Evolutionary conservation across 1,140 invertebrate species (phyloP).

Genomic region (Rhopalosiphum padi): DNA sequence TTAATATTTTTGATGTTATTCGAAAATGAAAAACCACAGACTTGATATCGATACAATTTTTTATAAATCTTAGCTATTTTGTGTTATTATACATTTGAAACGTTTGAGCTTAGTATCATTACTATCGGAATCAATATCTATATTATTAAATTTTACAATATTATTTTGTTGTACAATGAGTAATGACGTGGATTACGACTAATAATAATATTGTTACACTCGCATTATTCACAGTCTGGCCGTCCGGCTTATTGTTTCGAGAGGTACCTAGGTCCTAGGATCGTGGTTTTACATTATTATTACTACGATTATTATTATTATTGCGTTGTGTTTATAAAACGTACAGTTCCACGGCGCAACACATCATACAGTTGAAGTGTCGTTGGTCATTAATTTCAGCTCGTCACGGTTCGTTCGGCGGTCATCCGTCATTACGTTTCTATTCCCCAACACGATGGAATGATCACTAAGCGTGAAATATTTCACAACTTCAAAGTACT

Average conservation of each 20-base stretch:
- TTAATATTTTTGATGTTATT: too few species aligned
- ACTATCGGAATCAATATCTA: too few species aligned
- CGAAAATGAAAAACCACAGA: too few species aligned
- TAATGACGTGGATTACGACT: not conserved
- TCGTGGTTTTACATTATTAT: not conserved
- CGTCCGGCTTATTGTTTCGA: not conserved
- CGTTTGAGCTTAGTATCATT: too few species aligned
- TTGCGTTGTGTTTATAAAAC: not conserved
- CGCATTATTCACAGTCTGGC: not conserved
- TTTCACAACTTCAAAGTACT: conserved; percentile 49
- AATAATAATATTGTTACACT: not conserved
- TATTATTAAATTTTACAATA: not conserved
- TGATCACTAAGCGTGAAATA: conserved; percentile 50
- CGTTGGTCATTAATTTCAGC: conserved; percentile 28
- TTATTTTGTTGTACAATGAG: not conserved
- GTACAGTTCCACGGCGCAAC: not conserved
- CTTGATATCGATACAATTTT: too few species aligned
- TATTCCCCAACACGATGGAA: conserved; percentile 18
- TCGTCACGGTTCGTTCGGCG: conserved; percentile 39
- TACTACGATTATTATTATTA: not conserved
- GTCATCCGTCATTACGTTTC: conserved; percentile 47
- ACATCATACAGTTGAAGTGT: conserved; percentile 30
- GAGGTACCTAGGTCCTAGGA: not conserved
- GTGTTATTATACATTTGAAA: too few species aligned
- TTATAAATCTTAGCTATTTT: too few species aligned